Evolutionary conservation across 2,113 vertebrate genomes (phyloP), one percentile per base, ranked within the genome.

Genomic region (Entomyzon cyanotis): DNA sequence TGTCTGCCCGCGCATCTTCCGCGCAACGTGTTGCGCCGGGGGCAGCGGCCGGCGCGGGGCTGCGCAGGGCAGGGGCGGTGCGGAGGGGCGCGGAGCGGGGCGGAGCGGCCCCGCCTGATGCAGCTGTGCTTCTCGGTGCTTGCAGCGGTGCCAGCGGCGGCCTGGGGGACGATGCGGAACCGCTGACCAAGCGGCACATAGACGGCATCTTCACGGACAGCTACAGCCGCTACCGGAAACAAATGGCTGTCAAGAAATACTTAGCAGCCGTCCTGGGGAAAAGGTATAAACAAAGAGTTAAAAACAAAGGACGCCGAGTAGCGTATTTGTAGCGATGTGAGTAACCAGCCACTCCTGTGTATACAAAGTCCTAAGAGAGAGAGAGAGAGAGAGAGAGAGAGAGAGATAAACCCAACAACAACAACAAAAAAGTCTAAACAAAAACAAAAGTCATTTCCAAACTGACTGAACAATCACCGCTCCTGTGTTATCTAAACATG

Each of bases 271-370:
- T 99, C 97, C 98, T 99, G 94, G 99, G 99, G 98, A 99, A 99
- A 99, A 99, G 99, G 99, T 99, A 99, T 98, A 99, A 99, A 99
- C 99, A 99, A 98, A 99, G 99, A 98, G 98, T 99, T 99, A 99
- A 99, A 99, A 99, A 99, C 98, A 99, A 99, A 99, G 99, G 99
- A 99, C 99, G 99, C 96, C 98, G 99, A 98, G 98, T 99, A 98
- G 98, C 98, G 65, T 99, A 98, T 98, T 99, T 99, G 99, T 99
- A 99, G 99, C 98, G 97, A 97, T 82, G 69, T 98, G 96, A 97
- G 95, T 90, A 97, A 97, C 96, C 95, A 97, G 97, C 97, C 98
- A 97, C 96, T 97, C 97, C 98, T 96, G 95, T 98, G 98, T 98
- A 98, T 98, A 98, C 98, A 97, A 96, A 95, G 86, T 96, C 95